Evolutionary conservation across 2,888 invertebrate species (phyloP), one percentile per base, ranked within the genome.

Genomic region (Lampropteryx suffumata): DNA sequence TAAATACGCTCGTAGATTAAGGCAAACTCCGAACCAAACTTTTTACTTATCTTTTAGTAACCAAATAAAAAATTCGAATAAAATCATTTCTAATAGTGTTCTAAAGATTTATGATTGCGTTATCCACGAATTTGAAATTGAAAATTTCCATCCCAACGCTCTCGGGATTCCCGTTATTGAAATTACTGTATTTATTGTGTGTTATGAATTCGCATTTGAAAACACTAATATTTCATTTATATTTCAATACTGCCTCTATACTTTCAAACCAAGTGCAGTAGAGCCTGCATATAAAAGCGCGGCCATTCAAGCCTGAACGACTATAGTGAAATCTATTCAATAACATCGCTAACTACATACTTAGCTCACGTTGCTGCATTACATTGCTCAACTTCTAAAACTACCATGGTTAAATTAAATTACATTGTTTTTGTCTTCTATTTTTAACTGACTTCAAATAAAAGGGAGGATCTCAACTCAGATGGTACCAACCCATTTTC

Each of bases 311-410:
- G 56, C 57, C 57, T 48, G 53, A 59, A 65, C 55, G 55, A 44
- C 45, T 37, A 59, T 62, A 61, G 51, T 55, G 53, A 54, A 62
- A 61, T 59, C 44, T 57, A 56, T 65, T 63, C 60, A 65, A 61
- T 61, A 62, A 49, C 49, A 49, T 61, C 56, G 50, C 55, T 59
- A 48, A 51, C 45, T 52, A 40, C 45, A 55, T 51, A n/a, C n/a
- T n/a, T n/a, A 45, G 40, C 50, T 42, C 37, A 37, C 37, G 45
- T 49, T 50, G 26, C 9, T 6, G 30, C 26, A 30, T 45, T 41
- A 26, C 14, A 27, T 48, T 36, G 41, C 10, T 28, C n/a, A n/a
- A n/a, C n/a, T n/a, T n/a, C n/a, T n/a, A n/a, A n/a, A n/a, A n/a
- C n/a, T n/a, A n/a, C n/a, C n/a, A n/a, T n/a, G n/a, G n/a, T n/a